Base-by-base conservation (phyloP, 1,140 invertebrate species). In the Drosophila guanche region DNA sequence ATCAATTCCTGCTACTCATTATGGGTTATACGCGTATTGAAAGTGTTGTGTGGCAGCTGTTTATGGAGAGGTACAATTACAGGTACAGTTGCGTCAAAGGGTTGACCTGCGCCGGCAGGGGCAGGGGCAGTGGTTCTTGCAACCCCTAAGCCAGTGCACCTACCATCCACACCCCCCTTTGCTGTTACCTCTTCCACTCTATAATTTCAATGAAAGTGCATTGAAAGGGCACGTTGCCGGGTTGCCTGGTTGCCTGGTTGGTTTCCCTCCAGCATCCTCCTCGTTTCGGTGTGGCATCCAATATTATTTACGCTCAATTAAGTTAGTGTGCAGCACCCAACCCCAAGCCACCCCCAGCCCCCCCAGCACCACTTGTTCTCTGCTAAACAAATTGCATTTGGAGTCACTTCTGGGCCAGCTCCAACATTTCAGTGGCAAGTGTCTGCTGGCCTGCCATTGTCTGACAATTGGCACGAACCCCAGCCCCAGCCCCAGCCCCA, bases 281-380 rank as follows among this genome's bases (percentile, higher is more conserved):
- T 0, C 14, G 16, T 20, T 20, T 20, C 8, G 6, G 23, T 33
- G 23, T 14, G n/a, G 16, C 16, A 20, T 59, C 46, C 56, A 52
- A 51, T 73, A 84, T 70, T 75, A 85, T 58, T 85, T 66, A 76
- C 73, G 62, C 72, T 80, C 76, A 85, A 86, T 85, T 85, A 80
- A 63, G 47, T 55, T 57, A 53, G 62, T 52, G 66, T n/a, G n/a
- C n/a, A n/a, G n/a, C 51, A 29, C 47, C 47, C 50, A 20, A 7
- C 25, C 40, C 45, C 33, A 37, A 22, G 37, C 37, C 50, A 25
- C 33, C 33, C 8, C 22, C 33, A 37, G 37, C 14, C 22, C 25
- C 25, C n/a, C 3, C 6, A 7, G 4, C 22, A 10, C 23, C 47
- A 12, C 12, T 48, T 16, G 8, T 10, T 27, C 12, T 48, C 6